Evolutionary conservation across 2,113 vertebrate species (phyloP).

Genomic region (Erinaceus europaeus): DNA sequence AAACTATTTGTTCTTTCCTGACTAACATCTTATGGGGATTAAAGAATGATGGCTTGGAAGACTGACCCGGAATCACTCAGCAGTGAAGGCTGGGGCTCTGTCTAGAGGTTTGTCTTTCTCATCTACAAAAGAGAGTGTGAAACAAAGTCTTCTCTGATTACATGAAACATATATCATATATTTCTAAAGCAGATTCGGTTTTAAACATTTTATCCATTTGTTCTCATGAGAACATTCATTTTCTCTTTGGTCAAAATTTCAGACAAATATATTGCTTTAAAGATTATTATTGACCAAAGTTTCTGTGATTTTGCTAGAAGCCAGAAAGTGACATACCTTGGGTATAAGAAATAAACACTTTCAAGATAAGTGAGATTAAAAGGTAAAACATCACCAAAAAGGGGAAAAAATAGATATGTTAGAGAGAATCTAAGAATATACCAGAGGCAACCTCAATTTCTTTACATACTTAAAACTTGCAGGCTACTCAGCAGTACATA

Average conservation of each 20-base stretch:
- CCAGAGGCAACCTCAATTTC: background rate
- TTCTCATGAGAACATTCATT: background rate
- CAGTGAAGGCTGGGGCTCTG: background rate
- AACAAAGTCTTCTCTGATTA: background rate
- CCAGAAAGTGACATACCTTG: background rate
- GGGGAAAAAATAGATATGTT: background rate
- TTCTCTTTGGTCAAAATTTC: background rate
- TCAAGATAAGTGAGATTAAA: background rate
- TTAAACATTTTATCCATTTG: background rate
- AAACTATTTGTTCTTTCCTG: background rate
- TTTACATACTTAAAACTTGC: background rate
- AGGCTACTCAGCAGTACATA: background rate
- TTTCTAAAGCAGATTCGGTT: background rate
- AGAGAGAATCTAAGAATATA: background rate
- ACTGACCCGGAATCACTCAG: background rate
- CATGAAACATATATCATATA: background rate
- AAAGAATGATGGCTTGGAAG: background rate
- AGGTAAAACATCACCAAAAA: background rate
- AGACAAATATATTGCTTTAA: background rate
- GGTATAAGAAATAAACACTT: background rate
- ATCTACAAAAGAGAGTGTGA: background rate
- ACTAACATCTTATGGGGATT: background rate
- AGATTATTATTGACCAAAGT: background rate
- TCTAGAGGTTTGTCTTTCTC: background rate
- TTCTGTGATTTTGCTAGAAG: background rate